Percentiles rank a stretch among this genome's conserved stretches.
Conservation (phyloP, 1,140 invertebrate species). For the Manduca sexta region DNA sequence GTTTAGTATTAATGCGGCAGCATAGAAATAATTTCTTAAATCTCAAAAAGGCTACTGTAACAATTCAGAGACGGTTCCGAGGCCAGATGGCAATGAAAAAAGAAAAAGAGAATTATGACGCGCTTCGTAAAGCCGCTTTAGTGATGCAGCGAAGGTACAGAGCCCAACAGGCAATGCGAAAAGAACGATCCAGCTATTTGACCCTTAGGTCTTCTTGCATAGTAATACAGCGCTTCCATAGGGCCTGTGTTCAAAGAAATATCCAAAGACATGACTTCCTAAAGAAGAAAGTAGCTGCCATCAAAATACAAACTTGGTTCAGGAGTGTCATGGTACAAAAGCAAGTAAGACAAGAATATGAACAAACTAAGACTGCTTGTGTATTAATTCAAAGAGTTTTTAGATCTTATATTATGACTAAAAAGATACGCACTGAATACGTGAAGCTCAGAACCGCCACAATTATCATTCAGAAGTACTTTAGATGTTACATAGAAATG, state of each 20-base stretch:
- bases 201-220: slow-evolving; percentile 31
- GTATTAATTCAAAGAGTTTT: slow-evolving; percentile 53
- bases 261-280: slow-evolving; percentile 36
- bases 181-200: slow-evolving; percentile 43
- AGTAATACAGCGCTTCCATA: slow-evolving; percentile 46
- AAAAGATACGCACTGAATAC: slow-evolving; percentile 34
- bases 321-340: slow-evolving; percentile 43
- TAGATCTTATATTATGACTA: slow-evolving; percentile 35
- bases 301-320: slow-evolving; percentile 63
- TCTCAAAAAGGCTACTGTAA: slow-evolving; percentile 31
- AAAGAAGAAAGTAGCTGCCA: slow-evolving; percentile 34
- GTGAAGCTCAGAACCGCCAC: slow-evolving; percentile 40
- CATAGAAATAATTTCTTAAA: slow-evolving; percentile 28
- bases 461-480: slow-evolving; percentile 59
- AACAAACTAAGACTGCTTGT: slow-evolving; percentile 32
- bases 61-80: slow-evolving; percentile 47
- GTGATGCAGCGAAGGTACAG: slow-evolving; percentile 53
- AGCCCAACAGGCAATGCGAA: slow-evolving; percentile 42
- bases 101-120: slow-evolving; percentile 31
- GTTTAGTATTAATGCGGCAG: slow-evolving; percentile 30
- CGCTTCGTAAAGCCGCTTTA: slow-evolving; percentile 30
- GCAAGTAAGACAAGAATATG: slow-evolving; percentile 27
- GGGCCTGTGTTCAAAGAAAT: slow-evolving; percentile 40
- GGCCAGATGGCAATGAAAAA: slow-evolving; percentile 36
- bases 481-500: slow-evolving; percentile 54